Conservation (phyloP, 2,797 vertebrate species). For the Anniella stebbinsi region DNA sequence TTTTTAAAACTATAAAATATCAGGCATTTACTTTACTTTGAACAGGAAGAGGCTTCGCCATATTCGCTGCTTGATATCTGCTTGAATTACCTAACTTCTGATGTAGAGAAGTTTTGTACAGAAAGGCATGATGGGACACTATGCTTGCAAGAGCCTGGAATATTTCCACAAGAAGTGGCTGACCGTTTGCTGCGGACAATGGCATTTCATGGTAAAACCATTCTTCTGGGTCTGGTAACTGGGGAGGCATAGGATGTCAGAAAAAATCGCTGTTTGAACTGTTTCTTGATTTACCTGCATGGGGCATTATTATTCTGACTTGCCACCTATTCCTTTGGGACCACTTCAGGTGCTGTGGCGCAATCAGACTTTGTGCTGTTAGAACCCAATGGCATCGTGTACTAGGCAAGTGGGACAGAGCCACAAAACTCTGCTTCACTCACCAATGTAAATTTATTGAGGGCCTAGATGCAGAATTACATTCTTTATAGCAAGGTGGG, state of each 20-base stretch:
- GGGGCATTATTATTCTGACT: not conserved
- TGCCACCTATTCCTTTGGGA: no score
- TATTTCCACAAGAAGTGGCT: constrained; percentile 97
- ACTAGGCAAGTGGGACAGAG: not conserved
- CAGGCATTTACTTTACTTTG: constrained; percentile 26
- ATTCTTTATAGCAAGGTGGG: not conserved
- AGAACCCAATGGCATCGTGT: not conserved
- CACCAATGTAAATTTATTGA: not conserved
- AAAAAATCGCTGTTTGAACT: not conserved
- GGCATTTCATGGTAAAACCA: constrained; percentile 91
- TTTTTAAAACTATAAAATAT: constrained; percentile 19
- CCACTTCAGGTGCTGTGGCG: not conserved
- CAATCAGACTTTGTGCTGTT: not conserved
- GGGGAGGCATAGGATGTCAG: not conserved
- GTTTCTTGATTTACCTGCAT: constrained; percentile 12
- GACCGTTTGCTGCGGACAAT: constrained; percentile 96
- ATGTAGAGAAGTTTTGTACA: constrained; percentile 92
- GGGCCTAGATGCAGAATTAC: not conserved
- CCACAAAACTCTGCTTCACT: not conserved
- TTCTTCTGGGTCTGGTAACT: not conserved
- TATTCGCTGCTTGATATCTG: constrained; percentile 93
- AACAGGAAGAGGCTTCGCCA: constrained; percentile 93
- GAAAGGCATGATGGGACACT: constrained; percentile 93
- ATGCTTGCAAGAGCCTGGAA: constrained; percentile 92
- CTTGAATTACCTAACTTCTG: constrained; percentile 91